phyloP scores from a whole-genome alignment of 2,113 vertebrate species.

The Sylvilagus bachmani region DNA sequence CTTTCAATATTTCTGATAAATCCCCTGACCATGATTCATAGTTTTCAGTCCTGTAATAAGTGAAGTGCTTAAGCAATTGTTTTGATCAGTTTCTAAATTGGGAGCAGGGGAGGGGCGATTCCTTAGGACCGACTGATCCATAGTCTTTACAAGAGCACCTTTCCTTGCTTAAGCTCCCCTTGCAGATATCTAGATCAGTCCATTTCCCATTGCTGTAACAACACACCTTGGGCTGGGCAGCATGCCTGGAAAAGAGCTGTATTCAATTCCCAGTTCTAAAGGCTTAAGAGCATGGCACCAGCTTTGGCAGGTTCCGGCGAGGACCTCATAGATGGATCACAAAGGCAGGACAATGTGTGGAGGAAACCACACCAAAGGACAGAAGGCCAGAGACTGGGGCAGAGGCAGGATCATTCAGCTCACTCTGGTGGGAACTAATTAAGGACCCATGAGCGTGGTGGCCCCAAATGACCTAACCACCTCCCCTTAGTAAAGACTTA shows the following conservation, averaged over 20 bases:
- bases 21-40: conserved; percentile 69
- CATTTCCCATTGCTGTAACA: not conserved
- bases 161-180: conserved; percentile 34
- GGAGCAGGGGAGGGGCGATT: not conserved
- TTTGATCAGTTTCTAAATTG: conserved; percentile 64
- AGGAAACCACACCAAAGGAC: not conserved
- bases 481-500: not conserved
- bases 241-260: not conserved
- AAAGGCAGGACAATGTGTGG: not conserved
- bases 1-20: conserved; percentile 77
- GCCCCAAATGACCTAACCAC: not conserved
- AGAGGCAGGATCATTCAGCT: not conserved
- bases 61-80: conserved; percentile 48
- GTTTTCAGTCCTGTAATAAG: conserved; percentile 67
- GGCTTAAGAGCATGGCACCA: not conserved
- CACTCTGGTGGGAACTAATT: not conserved
- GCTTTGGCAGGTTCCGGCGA: not conserved
- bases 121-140: not conserved
- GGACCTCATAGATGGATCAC: not conserved
- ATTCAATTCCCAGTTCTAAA: not conserved
- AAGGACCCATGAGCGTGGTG: not conserved
- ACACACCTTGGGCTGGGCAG: not conserved
- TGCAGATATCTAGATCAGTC: not conserved
- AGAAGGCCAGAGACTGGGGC: not conserved
- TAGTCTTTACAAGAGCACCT: conserved; percentile 5